Evolutionary conservation across 64 coral and sea anemone species (phyloP), one percentile per base, ranked within the genome.

Genomic region (Dendrophyllia cribrosa): DNA sequence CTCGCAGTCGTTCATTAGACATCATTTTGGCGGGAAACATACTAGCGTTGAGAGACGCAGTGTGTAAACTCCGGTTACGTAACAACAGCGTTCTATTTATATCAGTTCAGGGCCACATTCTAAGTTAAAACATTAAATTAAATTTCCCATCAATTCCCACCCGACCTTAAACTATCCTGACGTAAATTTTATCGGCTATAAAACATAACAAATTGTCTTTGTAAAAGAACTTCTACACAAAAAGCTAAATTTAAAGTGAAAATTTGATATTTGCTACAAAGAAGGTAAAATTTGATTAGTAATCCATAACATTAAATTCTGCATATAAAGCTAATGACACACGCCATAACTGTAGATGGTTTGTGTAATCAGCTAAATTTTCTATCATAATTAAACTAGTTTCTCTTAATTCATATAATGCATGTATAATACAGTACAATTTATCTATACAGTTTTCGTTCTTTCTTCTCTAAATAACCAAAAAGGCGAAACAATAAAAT

Each of bases 391-490:
- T 59, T 56, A 2, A 61, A 56, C 22, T 60, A 59, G 12, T 16
- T 34, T 58, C 9, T 23, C 21, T 79, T 20, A 79, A 61, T 61
- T 79, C 77, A 17, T 59, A 43, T 59, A 60, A 59, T 43, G 5
- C 60, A 61, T 79, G 23, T 79, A 53, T 53, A 79, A 59, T 77
- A 16, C 59, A 59, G 52, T 26, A 59, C 24, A 59, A 59, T 13
- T 43, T 21, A 59, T 34, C 55, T 79, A 43, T 59, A 79, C 77
- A 79, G 55, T 26, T 79, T 56, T 69, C 17, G 21, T 24, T 79
- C 25, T 43, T 79, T 23, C 25, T 59, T 5, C 20, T 24, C 53
- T 19, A 34, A 55, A 56, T 58, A 53, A 77, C 53, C 48, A 76
- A 4, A 4, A 53, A 46, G 16, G 19, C 49, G 9, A 55, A 23